Evolutionary conservation across 1,140 invertebrate species (phyloP), one percentile per base, ranked within the genome.

Genomic region (Nasonia longicornis): DNA sequence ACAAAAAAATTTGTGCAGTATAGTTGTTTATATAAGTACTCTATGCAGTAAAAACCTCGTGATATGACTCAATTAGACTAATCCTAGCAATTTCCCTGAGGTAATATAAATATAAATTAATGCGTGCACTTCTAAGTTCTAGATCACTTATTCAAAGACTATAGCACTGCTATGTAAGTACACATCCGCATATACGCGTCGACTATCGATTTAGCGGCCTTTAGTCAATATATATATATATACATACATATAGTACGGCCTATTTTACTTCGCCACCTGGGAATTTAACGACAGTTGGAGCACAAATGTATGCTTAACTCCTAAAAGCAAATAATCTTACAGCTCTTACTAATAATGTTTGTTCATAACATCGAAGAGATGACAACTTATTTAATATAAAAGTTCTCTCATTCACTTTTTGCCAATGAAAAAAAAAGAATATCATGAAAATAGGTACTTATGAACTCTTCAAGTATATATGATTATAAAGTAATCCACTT

Each of bases 131-230:
- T 14, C 12, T 3, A 20, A 26, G 26, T 26, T 35, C 31, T 58
- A 35, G 52, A 75, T 75, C 20, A 75, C 52, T 38, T 75, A 64
- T 38, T 64, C 8, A 75, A 14, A 38, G 29, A n/a, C 52, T n/a
- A 58, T 35, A 20, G 52, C 52, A 20, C 6, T 7, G n/a, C 6
- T n/a, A 58, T 20, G 48, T 52, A 26, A 26, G 73, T 26, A 35
- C 26, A 26, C 26, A 26, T 52, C 42, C 14, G 29, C 42, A 45
- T 45, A 8, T 12, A 48, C 26, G 14, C 10, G 29, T 58, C 48
- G 26, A 2, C n/a, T 64, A 75, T 75, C 38, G 73, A 75, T 75
- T 75, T 38, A 63, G 2, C 29, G 1, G 26, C 3, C 12, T 63
- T 64, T 12, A 20, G 26, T 31, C 16, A 64, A 16, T 52, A 52